Percentiles rank a stretch among this genome's conserved stretches.
Conservation (phyloP, 2,797 vertebrate genomes). For the Betta splendens region DNA sequence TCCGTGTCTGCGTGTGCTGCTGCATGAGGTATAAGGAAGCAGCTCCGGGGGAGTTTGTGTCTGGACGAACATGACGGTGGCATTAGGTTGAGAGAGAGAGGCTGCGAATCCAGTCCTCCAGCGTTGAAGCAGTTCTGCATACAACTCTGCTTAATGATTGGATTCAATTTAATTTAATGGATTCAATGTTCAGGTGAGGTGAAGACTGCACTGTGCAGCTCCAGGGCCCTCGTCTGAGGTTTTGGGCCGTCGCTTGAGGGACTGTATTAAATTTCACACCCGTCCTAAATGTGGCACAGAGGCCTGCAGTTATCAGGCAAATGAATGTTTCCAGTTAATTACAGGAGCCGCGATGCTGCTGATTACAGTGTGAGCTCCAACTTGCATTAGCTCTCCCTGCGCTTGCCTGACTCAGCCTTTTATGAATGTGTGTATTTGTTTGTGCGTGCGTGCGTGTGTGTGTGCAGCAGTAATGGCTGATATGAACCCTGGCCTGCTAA, state of each 20-base stretch:
- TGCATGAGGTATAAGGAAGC: conserved; percentile 2
- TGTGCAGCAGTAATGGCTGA: conserved; percentile 27
- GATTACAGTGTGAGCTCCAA: conserved; percentile 69
- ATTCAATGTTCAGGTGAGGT: no score
- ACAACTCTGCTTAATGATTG: background rate
- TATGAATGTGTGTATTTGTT: conserved; percentile 23
- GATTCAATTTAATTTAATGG: conserved; percentile 3
- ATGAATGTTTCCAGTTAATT: conserved; percentile 73
- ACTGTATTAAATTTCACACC: conserved; percentile 29
- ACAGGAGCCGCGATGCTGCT: conserved; percentile 51
- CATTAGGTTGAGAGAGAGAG: conserved; percentile 21
- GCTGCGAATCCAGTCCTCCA: conserved; percentile 29
- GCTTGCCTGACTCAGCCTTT: conserved; percentile 57
- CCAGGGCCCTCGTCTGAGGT: background rate
- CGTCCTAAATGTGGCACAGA: conserved; percentile 19
- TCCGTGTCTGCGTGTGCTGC: conserved; percentile 14
- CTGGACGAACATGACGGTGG: conserved; percentile 11
- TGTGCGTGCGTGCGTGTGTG: conserved; percentile 10
- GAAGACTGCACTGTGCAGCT: background rate
- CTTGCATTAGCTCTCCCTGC: conserved; percentile 60
- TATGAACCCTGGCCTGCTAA: conserved; percentile 49
- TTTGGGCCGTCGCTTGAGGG: conserved; percentile 5
- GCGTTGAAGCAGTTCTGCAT: conserved; percentile 8
- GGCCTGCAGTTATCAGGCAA: conserved; percentile 64
- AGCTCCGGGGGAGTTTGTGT: background rate